Conservation (phyloP, 2,888 invertebrate genomes). For the Cosmorhoe ocellata region DNA sequence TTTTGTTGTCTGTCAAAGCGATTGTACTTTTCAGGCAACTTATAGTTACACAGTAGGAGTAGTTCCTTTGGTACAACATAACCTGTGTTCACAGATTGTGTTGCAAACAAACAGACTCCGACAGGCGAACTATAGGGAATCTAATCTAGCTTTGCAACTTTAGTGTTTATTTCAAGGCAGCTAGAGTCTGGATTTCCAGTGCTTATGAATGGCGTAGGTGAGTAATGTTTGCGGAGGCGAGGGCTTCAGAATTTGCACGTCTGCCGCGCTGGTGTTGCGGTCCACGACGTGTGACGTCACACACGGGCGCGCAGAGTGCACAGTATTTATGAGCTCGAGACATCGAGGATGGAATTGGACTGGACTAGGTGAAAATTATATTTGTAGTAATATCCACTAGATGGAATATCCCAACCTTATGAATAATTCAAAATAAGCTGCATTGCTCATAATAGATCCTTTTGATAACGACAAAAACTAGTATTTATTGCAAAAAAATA, state of each 20-base stretch:
- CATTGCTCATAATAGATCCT: too few species aligned
- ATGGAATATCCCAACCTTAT: background rate
- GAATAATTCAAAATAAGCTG: too few species aligned
- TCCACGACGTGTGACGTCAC: constrained; percentile 32
- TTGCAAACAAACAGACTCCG: constrained; percentile 16
- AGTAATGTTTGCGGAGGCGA: constrained; percentile 55
- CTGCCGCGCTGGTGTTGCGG: constrained; percentile 38
- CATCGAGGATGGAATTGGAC: constrained; percentile 13
- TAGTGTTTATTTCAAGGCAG: constrained; percentile 5
- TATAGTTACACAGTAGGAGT: constrained; percentile 5
- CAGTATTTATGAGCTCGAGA: constrained; percentile 17
- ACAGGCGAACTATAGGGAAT: constrained; percentile 3
- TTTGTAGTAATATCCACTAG: constrained; percentile 2
- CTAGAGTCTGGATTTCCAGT: constrained; percentile 15
- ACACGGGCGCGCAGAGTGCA: constrained; percentile 32
- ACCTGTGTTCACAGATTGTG: constrained; percentile 23
- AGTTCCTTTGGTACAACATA: constrained; percentile 9
- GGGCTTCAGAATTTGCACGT: constrained; percentile 47
- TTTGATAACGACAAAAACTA: too few species aligned
- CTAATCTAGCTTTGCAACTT: background rate
- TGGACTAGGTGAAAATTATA: constrained; percentile 17
- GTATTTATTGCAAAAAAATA: too few species aligned
- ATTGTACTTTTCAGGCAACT: constrained; percentile 20
- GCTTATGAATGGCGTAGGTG: constrained; percentile 25
- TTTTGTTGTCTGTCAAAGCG: constrained; percentile 21